Evolutionary conservation across 1,140 invertebrate species (phyloP).

Genomic region (Pemphigus obesinymphae): DNA sequence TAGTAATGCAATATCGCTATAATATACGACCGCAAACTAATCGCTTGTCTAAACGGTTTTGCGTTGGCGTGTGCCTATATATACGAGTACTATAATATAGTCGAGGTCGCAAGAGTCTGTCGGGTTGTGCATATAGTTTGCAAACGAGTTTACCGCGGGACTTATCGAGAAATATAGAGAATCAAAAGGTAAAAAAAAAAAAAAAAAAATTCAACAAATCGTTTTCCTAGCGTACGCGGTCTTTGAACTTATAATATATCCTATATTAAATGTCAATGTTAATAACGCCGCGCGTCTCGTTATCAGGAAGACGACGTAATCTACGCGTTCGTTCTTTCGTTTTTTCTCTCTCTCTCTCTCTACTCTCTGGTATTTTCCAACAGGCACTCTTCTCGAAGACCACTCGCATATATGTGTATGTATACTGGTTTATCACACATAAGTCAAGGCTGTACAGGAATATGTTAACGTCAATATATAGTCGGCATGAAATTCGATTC

Average conservation of each 20-base stretch:
- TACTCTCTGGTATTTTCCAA: background rate
- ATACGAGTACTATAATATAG: too few relatives aligned
- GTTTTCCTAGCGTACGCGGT: conserved; percentile 6
- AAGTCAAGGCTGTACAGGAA: background rate
- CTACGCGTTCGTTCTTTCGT: background rate
- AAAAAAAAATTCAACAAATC: background rate
- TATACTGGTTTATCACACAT: background rate
- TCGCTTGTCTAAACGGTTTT: too few relatives aligned
- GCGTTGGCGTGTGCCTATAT: too few relatives aligned
- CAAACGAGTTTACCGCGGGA: background rate
- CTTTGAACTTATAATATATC: background rate
- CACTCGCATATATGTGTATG: background rate
- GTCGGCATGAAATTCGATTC: background rate
- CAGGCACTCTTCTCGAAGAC: background rate
- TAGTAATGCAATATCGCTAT: too few relatives aligned
- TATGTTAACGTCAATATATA: background rate
- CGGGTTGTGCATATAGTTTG: background rate
- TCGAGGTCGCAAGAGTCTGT: background rate
- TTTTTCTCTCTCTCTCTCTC: background rate
- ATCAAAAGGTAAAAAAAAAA: background rate
- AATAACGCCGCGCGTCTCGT: background rate
- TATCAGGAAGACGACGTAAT: conserved; percentile 7
- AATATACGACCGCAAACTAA: too few relatives aligned
- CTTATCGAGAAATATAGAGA: background rate
- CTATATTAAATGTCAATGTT: conserved; percentile 7